phyloP scores from a whole-genome alignment of 2,113 vertebrate species.

The Melanerpes aurifrons region DNA sequence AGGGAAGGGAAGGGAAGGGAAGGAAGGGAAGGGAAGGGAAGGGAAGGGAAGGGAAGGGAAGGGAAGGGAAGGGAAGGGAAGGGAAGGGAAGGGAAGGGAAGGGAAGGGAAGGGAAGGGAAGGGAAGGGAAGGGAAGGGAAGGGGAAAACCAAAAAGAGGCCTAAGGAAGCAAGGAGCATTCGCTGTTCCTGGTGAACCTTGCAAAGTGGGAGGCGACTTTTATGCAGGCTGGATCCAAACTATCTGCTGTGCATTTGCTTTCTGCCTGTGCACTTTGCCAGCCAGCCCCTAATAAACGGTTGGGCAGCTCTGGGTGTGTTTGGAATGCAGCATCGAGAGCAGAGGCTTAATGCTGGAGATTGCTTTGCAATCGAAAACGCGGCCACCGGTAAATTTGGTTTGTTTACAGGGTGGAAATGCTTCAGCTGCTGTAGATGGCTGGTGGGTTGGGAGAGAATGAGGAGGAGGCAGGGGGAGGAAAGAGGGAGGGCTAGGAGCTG shows the following conservation, averaged over 20 bases:
- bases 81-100: too few relatives aligned
- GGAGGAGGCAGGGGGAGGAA: not conserved
- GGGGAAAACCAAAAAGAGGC: too few relatives aligned
- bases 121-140: too few relatives aligned
- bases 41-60: too few relatives aligned
- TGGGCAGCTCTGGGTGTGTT: constrained; percentile 46
- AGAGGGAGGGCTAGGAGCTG: constrained; percentile 31
- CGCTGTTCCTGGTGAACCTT: not conserved
- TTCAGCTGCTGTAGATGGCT: constrained; percentile 78
- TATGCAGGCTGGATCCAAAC: too few relatives aligned
- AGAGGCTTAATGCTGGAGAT: constrained; percentile 83
- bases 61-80: too few relatives aligned
- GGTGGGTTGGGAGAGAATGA: constrained; percentile 69
- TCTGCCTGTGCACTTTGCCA: not conserved
- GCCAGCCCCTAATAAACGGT: not conserved
- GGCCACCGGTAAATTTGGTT: constrained; percentile 46
- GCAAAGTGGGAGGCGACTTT: not conserved
- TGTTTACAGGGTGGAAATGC: constrained; percentile 71
- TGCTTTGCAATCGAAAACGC: constrained; percentile 79
- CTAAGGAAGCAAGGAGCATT: not conserved
- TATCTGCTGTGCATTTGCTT: not conserved
- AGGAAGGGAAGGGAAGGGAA: too few relatives aligned
- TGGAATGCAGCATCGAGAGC: constrained; percentile 66
- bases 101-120: too few relatives aligned
- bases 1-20: too few relatives aligned